Conservation (phyloP, 2,113 vertebrate species). For the Stercorarius parasiticus region DNA sequence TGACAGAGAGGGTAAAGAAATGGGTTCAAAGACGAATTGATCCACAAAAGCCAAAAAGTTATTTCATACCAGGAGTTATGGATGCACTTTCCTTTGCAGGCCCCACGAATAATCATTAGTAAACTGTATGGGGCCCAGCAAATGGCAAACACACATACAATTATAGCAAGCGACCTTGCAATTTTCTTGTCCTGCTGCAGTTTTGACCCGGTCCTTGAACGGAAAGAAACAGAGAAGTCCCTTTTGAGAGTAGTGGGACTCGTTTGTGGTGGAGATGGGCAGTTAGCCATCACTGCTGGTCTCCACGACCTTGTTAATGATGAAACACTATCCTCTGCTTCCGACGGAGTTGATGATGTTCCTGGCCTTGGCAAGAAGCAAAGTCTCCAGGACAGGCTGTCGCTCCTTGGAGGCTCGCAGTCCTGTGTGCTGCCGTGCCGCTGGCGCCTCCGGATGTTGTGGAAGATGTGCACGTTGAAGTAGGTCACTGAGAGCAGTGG, state of each 20-base stretch:
- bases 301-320: neutral
- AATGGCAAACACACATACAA: neutral
- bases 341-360: neutral
- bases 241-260: neutral
- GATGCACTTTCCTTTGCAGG: neutral
- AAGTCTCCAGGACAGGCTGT: neutral
- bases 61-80: neutral
- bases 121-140: neutral
- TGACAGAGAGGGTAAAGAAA: neutral
- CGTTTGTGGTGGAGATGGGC: neutral
- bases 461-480: slow-evolving; percentile 88
- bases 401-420: neutral
- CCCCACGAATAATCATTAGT: neutral
- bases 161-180: neutral
- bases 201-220: neutral
- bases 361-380: neutral
- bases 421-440: neutral
- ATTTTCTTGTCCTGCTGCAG: neutral
- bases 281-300: neutral
- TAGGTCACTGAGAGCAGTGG: slow-evolving; percentile 84
- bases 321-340: neutral
- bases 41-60: neutral
- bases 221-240: slow-evolving; percentile 60
- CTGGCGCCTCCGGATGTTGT: slow-evolving; percentile 75
- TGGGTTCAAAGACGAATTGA: neutral